phyloP scores from a whole-genome alignment of 1,140 invertebrate genomes.

The Polypedilum vanderplanki region DNA sequence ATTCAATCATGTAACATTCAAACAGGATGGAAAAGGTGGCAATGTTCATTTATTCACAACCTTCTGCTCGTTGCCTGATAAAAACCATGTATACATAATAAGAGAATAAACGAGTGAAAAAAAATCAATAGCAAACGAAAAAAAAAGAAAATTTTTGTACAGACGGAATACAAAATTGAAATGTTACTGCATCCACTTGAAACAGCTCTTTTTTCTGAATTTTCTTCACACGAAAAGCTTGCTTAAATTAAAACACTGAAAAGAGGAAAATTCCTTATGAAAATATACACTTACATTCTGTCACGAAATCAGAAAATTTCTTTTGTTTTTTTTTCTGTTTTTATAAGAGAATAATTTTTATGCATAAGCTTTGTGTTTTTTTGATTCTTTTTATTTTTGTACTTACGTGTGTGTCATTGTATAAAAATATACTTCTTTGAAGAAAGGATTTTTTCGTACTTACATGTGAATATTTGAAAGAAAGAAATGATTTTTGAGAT shows the following conservation, averaged over 20 bases:
- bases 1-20: no score
- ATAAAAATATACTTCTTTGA: not conserved
- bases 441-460: not conserved
- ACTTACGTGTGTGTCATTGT: no score
- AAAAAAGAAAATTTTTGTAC: not conserved
- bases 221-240: not conserved
- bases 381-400: not conserved
- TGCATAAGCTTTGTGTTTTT: not conserved
- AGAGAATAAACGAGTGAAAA: not conserved
- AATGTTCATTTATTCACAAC: no score
- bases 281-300: not conserved
- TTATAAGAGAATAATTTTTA: not conserved
- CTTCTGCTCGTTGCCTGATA: no score
- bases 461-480: no score
- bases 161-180: slow-evolving; percentile 18
- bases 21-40: no score
- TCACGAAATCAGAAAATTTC: slow-evolving; percentile 6
- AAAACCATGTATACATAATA: not conserved
- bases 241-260: not conserved
- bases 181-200: slow-evolving; percentile 17
- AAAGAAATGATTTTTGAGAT: no score
- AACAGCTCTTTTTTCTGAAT: not conserved
- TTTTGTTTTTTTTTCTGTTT: not conserved
- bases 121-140: not conserved
- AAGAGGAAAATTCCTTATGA: not conserved